phyloP scores from a whole-genome alignment of 2,797 vertebrate species.

The Phrynocephalus guinanensis region DNA sequence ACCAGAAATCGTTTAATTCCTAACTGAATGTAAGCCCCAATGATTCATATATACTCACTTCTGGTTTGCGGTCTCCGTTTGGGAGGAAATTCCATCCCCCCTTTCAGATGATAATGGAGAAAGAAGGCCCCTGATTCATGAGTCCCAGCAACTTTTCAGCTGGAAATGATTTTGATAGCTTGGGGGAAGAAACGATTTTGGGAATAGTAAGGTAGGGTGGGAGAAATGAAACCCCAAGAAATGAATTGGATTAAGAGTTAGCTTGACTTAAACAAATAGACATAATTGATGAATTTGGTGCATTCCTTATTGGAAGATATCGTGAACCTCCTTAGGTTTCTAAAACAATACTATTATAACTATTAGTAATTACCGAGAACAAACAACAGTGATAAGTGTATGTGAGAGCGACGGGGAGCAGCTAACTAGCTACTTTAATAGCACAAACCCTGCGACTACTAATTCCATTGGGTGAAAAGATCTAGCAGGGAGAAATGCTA shows the following conservation, averaged over 20 bases:
- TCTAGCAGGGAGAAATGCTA: background rate
- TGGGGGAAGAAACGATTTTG: slow-evolving; percentile 1
- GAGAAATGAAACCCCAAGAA: background rate
- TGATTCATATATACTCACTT: background rate
- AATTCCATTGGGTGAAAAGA: background rate
- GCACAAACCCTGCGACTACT: background rate
- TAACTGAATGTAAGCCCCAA: slow-evolving; percentile 19
- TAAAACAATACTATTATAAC: background rate
- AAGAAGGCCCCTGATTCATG: slow-evolving; percentile 19
- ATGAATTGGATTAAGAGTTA: slow-evolving; percentile 7
- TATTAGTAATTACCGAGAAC: no score
- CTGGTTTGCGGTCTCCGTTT: slow-evolving; percentile 2
- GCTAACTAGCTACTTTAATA: no score
- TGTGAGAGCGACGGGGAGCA: no score
- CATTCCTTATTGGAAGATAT: background rate
- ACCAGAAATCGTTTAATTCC: background rate
- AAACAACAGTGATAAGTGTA: no score
- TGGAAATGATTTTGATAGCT: slow-evolving; percentile 9
- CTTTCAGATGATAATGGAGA: slow-evolving; percentile 12
- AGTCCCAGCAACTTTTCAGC: slow-evolving; percentile 1
- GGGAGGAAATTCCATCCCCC: slow-evolving; percentile 15
- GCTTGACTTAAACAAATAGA: background rate
- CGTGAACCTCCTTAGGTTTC: background rate
- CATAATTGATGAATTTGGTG: background rate
- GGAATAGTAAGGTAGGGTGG: background rate